Evolutionary conservation across 92 coral and sea anemone species (phyloP).

Genomic region (Porites divaricata): DNA sequence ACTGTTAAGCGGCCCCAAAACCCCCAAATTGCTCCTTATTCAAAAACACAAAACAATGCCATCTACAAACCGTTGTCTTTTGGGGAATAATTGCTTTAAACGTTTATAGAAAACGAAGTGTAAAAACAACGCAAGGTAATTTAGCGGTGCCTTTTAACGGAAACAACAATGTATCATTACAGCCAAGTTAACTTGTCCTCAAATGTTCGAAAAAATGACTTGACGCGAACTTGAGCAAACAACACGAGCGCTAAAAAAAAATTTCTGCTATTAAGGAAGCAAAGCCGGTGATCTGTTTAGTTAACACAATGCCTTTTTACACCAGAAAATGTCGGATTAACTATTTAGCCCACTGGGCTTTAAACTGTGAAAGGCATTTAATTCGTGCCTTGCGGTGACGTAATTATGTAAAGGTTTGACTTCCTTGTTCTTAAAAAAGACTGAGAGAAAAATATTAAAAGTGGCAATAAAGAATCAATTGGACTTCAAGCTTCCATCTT

Average conservation of each 20-base stretch:
- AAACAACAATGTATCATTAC: constrained; percentile 33
- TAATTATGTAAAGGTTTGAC: constrained; percentile 5
- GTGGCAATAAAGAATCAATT: not conserved
- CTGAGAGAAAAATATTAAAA: not conserved
- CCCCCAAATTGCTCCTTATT: constrained; percentile 55
- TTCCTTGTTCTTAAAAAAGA: not conserved
- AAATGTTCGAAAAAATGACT: constrained; percentile 11
- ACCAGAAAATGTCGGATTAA: not conserved
- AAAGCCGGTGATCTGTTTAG: constrained; percentile 15
- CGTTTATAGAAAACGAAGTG: constrained; percentile 36
- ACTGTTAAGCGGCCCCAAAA: constrained; percentile 23
- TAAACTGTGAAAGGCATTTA: constrained; percentile 4
- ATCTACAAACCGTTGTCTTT: constrained; percentile 44
- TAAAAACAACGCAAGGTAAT: constrained; percentile 40
- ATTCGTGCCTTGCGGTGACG: constrained; percentile 11
- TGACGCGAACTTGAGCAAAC: not conserved
- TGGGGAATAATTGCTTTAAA: constrained; percentile 53
- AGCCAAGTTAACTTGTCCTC: not conserved
- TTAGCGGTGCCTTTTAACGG: constrained; percentile 40
- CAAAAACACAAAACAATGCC: constrained; percentile 66
- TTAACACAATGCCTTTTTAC: constrained; percentile 1
- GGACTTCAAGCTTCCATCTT: constrained; percentile 1
- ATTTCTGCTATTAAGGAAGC: not conserved
- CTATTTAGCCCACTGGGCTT: constrained; percentile 26
- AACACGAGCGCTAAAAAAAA: not conserved